Evolutionary conservation across 1,140 invertebrate genomes (phyloP).

Genomic region (Drosophila nebulosa): DNA sequence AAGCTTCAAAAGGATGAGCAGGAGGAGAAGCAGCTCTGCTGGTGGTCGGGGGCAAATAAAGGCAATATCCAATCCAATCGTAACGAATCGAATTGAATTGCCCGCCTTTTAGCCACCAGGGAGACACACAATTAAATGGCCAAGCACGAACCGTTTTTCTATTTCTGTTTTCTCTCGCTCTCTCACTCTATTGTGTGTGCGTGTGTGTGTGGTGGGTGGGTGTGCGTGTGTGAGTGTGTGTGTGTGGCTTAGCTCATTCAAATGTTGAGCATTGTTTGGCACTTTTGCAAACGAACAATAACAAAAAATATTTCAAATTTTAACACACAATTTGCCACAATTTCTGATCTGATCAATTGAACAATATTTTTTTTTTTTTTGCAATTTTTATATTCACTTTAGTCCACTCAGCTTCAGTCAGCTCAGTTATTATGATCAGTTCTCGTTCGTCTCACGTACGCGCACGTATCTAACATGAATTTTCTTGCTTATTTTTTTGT

Average conservation of each 20-base stretch:
- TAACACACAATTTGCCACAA: background rate
- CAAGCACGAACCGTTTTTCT: slow-evolving; percentile 32
- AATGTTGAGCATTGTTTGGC: slow-evolving; percentile 18
- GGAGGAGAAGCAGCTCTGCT: no score
- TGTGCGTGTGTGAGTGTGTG: background rate
- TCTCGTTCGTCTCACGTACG: background rate
- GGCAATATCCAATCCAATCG: slow-evolving; percentile 67
- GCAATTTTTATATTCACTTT: background rate
- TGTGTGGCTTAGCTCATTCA: slow-evolving; percentile 16
- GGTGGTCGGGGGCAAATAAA: slow-evolving; percentile 51
- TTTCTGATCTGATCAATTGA: no score
- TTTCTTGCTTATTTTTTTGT: no score
- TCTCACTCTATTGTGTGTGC: background rate
- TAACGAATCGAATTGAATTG: slow-evolving; percentile 42
- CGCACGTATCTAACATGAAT: no score
- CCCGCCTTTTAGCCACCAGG: slow-evolving; percentile 26
- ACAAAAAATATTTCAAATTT: background rate
- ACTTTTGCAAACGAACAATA: slow-evolving; percentile 4
- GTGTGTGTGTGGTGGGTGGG: background rate
- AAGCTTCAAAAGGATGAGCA: background rate
- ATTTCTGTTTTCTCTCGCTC: background rate
- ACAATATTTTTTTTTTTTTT: no score
- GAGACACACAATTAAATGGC: slow-evolving; percentile 55
- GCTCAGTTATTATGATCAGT: background rate
- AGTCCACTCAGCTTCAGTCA: background rate